A percentile compares a stretch with the other conserved stretches of the same genome.
phyloP scores from a whole-genome alignment of 2,113 vertebrate genomes.

The Cyphomyrus plagiostoma region DNA sequence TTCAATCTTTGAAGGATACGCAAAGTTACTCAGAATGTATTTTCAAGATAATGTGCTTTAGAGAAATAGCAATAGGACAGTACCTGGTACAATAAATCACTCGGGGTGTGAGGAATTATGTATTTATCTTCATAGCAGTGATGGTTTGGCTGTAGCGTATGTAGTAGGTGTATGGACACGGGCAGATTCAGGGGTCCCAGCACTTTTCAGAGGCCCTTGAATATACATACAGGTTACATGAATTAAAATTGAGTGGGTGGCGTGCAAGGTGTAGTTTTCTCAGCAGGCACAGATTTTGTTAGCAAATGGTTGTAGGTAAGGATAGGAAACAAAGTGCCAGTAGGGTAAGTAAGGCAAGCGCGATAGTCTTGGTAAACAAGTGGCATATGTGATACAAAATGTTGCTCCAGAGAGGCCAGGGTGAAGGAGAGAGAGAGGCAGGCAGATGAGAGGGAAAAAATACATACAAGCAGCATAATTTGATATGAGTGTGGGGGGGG shows the following conservation, averaged over 20 bases:
- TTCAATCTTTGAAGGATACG: not conserved
- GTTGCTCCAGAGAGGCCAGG: slow-evolving; percentile 23
- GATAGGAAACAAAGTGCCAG: slow-evolving; percentile 26
- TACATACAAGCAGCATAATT: slow-evolving; percentile 63
- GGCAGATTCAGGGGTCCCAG: not conserved
- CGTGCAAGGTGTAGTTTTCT: not conserved
- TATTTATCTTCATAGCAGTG: not conserved
- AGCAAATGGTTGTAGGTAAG: slow-evolving; percentile 19
- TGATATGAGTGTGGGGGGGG: slow-evolving; percentile 45
- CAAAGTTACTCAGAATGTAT: not conserved
- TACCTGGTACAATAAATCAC: slow-evolving; percentile 29
- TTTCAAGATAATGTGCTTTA: not conserved
- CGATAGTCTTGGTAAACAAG: slow-evolving; percentile 57
- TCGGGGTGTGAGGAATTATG: slow-evolving; percentile 9
- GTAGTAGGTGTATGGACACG: not conserved
- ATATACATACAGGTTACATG: not conserved
- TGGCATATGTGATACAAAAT: slow-evolving; percentile 46
- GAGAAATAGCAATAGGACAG: slow-evolving; percentile 23
- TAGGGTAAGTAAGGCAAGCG: slow-evolving; percentile 41
- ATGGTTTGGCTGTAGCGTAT: not conserved
- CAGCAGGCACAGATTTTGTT: slow-evolving; percentile 16
- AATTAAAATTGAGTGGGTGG: slow-evolving; percentile 26
- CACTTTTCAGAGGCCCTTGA: not conserved
- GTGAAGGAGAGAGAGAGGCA: slow-evolving; percentile 29
- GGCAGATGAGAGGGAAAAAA: slow-evolving; percentile 29